A percentile compares a stretch with the other conserved stretches of the same genome.
These are phyloP conservation scores for Spea hammondii DNA, from an alignment of 2,797 vertebrate genomes.

Conservation along the genomic window DNA sequence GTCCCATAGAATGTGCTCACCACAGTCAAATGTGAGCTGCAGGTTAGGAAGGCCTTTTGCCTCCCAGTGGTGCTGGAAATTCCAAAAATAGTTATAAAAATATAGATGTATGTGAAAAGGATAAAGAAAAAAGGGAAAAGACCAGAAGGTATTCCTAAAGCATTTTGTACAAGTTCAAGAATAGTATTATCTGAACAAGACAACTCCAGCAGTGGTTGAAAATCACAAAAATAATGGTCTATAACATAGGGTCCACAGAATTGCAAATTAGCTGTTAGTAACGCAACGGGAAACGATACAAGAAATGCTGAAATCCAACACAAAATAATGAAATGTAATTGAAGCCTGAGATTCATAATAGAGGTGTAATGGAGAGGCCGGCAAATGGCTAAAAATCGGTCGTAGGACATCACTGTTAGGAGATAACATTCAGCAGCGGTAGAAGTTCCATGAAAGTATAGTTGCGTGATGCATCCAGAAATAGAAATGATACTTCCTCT, in stretches of 20 bases:
- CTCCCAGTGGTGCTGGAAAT: not conserved
- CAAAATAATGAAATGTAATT: not conserved
- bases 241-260: conserved; percentile 19
- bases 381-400: conserved; percentile 20
- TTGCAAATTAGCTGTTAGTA: not conserved
- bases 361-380: conserved; percentile 7
- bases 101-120: not conserved
- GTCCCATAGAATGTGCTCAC: conserved; percentile 19
- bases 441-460: conserved; percentile 9
- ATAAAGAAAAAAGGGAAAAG: conserved; percentile 1
- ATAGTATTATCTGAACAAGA: conserved; percentile 20
- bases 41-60: conserved; percentile 24
- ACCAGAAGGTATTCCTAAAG: not conserved
- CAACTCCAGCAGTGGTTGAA: conserved; percentile 9
- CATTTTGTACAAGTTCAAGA: not conserved
- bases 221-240: conserved; percentile 31
- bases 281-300: not conserved
- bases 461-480: not conserved
- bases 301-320: not conserved
- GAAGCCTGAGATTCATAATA: not conserved
- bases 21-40: conserved; percentile 22
- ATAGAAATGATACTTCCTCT: not conserved
- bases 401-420: conserved; percentile 38
- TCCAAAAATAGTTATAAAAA: not conserved
- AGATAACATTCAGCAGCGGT: conserved; percentile 20